Conservation (phyloP, 2,888 invertebrate species). For the Catocala nupta region DNA sequence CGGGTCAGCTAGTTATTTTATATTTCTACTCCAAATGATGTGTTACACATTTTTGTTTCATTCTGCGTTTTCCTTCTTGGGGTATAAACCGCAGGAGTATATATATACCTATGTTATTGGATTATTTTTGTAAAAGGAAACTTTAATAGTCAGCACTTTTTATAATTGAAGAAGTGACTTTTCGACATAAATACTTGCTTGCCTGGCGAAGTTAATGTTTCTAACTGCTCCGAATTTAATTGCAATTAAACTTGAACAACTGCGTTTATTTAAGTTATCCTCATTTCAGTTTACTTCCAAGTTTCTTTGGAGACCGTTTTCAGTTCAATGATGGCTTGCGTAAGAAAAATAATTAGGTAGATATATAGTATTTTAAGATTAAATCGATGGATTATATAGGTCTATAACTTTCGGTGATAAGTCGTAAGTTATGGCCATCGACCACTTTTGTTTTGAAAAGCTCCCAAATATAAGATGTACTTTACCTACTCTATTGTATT, state of each 20-base stretch:
- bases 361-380: too few species aligned
- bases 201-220: conserved; percentile 16
- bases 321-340: too few species aligned
- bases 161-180: conserved; percentile 29
- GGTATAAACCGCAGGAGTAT: conserved; percentile 36
- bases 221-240: conserved; percentile 5
- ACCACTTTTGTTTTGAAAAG: too few species aligned
- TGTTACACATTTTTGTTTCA: conserved; percentile 6
- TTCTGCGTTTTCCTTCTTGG: conserved; percentile 33
- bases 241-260: conserved; percentile 11
- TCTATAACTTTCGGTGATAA: too few species aligned
- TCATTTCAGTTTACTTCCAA: conserved; percentile 1
- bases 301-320: conserved; percentile 1
- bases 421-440: too few species aligned
- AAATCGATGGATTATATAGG: too few species aligned
- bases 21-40: too few species aligned
- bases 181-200: conserved; percentile 16
- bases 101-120: conserved; percentile 30
- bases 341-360: too few species aligned
- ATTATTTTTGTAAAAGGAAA: conserved; percentile 45
- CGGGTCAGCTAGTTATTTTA: too few species aligned
- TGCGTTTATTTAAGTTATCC: conserved; percentile 8
- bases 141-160: conserved; percentile 50
- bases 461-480: too few species aligned
- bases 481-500: too few species aligned